Percentiles rank a stretch among this genome's conserved stretches.
phyloP scores from a whole-genome alignment of 2,888 invertebrate species.

The Melanargia galathea region DNA sequence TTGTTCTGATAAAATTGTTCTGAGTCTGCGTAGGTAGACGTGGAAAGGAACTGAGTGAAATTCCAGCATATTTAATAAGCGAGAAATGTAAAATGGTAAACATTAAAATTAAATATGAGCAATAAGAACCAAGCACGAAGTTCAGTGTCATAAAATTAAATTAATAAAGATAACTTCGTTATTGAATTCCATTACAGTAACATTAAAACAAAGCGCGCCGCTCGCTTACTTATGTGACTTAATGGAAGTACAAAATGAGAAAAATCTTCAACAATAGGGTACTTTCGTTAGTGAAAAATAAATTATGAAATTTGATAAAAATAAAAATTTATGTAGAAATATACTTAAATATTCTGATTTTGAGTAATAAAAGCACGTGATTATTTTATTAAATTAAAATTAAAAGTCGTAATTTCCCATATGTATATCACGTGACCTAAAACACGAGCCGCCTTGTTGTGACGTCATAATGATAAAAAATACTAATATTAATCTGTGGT shows the following conservation, averaged over 20 bases:
- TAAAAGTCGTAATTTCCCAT: no score
- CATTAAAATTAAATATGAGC: conserved; percentile 11
- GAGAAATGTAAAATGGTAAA: conserved; percentile 5
- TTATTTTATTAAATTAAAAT: no score
- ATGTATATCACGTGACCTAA: no score
- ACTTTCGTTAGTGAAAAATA: no score
- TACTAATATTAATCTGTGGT: no score
- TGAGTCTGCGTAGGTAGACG: not conserved
- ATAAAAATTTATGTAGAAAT: no score
- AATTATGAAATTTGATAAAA: no score
- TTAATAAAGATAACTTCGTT: conserved; percentile 14
- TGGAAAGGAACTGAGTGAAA: not conserved
- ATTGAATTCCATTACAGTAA: conserved; percentile 2
- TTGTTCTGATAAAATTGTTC: no score
- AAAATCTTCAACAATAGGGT: not conserved
- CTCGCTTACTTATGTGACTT: not conserved
- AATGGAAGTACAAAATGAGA: not conserved
- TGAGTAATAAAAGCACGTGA: no score
- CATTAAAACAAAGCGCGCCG: conserved; percentile 13
- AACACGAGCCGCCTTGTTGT: no score
- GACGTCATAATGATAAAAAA: no score
- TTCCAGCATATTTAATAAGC: not conserved
- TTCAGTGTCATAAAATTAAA: conserved; percentile 15
- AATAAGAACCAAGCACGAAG: not conserved
- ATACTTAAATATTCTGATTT: no score